A percentile compares a stretch with the other conserved stretches of the same genome.
These are phyloP conservation scores for Epinephelus moara DNA, from an alignment of 2,113 vertebrate genomes.

Conservation along the genomic window DNA sequence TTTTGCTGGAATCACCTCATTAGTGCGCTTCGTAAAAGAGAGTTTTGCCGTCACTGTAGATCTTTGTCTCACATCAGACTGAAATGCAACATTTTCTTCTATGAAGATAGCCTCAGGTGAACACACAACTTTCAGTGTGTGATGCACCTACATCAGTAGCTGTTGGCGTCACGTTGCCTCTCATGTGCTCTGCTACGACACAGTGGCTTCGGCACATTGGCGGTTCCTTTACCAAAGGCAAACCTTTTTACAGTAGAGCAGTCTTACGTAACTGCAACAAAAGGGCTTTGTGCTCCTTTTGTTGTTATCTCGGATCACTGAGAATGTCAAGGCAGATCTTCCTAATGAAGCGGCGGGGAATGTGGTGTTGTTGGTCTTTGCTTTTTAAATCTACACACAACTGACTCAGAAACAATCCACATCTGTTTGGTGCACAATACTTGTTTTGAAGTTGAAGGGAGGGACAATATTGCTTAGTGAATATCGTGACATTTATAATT, in stretches of 20 bases:
- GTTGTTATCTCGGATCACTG: conserved; percentile 65
- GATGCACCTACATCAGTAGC: conserved; percentile 27
- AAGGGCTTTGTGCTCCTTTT: conserved; percentile 43
- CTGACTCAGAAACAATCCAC: conserved; percentile 9
- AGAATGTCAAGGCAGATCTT: conserved; percentile 54
- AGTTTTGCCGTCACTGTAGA: not conserved
- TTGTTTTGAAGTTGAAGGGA: not conserved
- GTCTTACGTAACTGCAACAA: conserved; percentile 58
- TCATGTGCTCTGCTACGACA: conserved; percentile 25
- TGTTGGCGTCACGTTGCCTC: conserved; percentile 50
- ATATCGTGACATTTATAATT: not conserved
- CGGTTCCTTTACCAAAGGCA: conserved; percentile 30
- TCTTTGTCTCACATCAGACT: conserved; percentile 14
- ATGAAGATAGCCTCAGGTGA: conserved; percentile 51
- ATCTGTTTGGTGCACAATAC: not conserved
- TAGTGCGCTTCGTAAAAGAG: conserved; percentile 19
- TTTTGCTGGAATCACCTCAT: conserved; percentile 29
- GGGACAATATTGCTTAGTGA: not conserved
- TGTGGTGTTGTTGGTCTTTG: conserved; percentile 13
- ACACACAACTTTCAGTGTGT: conserved; percentile 12
- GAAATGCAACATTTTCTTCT: conserved; percentile 10
- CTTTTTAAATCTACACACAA: conserved; percentile 10
- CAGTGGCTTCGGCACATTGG: not conserved
- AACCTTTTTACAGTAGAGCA: conserved; percentile 54
- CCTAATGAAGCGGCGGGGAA: conserved; percentile 42